Evolutionary conservation across 2,797 vertebrate species (phyloP), one percentile per base, ranked within the genome.

Genomic region (Crax fasciolata): DNA sequence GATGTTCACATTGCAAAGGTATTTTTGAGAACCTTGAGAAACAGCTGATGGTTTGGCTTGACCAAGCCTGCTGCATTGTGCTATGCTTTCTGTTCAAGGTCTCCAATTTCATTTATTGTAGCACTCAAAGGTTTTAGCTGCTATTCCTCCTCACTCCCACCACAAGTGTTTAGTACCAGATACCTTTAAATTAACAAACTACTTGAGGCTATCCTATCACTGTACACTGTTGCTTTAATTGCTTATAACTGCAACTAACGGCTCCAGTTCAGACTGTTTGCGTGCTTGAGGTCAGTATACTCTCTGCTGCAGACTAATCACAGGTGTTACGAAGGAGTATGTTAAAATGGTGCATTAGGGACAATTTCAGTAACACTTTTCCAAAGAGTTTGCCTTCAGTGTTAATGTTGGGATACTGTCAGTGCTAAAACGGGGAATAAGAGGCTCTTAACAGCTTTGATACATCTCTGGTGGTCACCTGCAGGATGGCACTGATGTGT

Each of bases 1-100:
- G 21, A 10, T 76, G 55, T 76, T 88, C 81, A 73, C 82, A 58
- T 44, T 65, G 67, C 38, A 74, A 11, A 94, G 49, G 44, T 58
- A 17, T 72, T 82, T 84, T 93, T n/a, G 82, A 46, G 71, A 82
- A 52, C 71, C 79, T 66, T 12, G 24, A 44, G 23, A 83, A 91
- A 54, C 1, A 1, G 5, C 18, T 77, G 86, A 48, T 3, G 0
- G 0, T 27, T 10, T 57, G 44, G 68, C 25, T 85, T 89, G 49
- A 55, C 20, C 9, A 58, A 23, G 27, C 58, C 75, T 83, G 4
- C 30, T 70, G 46, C 21, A 46, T 2, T 52, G 24, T 83, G 39
- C 81, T 83, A 48, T 55, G 39, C 66, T 82, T 74, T 77, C 35
- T 67, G 27, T 66, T 84, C 55, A 49, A 6, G 66, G 20, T 78